Evolutionary conservation across 2,113 vertebrate genomes (phyloP).

Genomic region (Atlantisia rogersi): DNA sequence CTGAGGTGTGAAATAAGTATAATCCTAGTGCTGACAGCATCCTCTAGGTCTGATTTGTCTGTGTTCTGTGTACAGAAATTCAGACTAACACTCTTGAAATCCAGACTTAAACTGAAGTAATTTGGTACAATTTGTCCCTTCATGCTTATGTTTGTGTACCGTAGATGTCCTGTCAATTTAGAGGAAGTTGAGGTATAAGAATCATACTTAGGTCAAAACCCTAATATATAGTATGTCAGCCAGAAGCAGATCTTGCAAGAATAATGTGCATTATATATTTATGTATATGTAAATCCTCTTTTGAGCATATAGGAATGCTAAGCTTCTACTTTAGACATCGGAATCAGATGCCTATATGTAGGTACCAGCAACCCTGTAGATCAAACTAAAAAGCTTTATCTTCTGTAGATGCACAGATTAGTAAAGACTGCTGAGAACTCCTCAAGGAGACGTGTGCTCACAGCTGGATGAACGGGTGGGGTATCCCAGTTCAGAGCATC

Average conservation of each 20-base stretch:
- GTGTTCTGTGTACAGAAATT: neutral
- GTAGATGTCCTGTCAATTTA: neutral
- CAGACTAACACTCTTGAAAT: neutral
- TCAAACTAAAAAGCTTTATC: neutral
- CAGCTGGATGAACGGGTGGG: neutral
- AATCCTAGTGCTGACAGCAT: neutral
- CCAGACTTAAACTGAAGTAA: neutral
- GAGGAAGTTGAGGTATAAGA: neutral
- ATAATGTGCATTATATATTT: neutral
- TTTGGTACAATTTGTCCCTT: neutral
- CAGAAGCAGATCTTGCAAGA: neutral
- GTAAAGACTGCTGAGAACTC: neutral
- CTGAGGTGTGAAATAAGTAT: neutral
- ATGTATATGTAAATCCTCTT: neutral
- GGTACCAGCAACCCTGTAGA: neutral
- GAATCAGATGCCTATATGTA: neutral
- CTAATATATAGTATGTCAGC: neutral
- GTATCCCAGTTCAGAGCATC: neutral
- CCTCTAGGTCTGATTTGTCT: neutral
- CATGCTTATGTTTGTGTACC: neutral
- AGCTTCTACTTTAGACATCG: neutral
- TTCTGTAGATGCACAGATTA: neutral
- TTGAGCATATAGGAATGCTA: neutral
- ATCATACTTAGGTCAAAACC: neutral
- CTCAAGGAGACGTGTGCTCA: fast-evolving